These are phyloP conservation scores for Ganaspis brasiliensis DNA, from an alignment of 2,888 invertebrate species.

Conservation along the genomic window DNA sequence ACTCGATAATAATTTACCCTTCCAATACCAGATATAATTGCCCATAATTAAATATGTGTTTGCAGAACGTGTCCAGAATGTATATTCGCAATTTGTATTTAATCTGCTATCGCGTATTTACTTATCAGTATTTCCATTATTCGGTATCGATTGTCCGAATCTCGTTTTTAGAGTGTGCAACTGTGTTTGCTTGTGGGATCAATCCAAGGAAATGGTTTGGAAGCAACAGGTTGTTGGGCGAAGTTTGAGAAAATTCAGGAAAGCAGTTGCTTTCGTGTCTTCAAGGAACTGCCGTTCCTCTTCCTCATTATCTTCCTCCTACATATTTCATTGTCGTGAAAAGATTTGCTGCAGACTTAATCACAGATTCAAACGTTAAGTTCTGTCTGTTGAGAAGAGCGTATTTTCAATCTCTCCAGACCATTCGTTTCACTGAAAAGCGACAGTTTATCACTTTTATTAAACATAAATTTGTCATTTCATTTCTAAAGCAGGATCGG, in stretches of 20 bases:
- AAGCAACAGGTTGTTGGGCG: constrained; percentile 36
- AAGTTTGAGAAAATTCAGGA: constrained; percentile 37
- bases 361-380: not conserved
- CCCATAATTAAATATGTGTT: not conserved
- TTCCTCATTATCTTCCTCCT: not conserved
- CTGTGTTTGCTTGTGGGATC: constrained; percentile 20
- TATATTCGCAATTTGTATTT: constrained; percentile 1
- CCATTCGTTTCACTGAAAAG: not conserved
- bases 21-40: not conserved
- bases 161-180: not conserved
- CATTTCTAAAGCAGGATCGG: not conserved
- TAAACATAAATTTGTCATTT: constrained; percentile 16
- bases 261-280: constrained; percentile 14
- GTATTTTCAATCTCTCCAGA: not conserved
- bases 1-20: not conserved
- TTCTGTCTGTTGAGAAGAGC: not conserved
- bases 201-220: constrained; percentile 9
- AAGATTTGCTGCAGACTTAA: not conserved
- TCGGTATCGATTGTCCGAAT: constrained; percentile 8
- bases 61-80: not conserved
- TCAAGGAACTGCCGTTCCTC: not conserved
- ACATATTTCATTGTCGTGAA: constrained; percentile 10
- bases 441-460: constrained; percentile 1
- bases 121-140: constrained; percentile 7
- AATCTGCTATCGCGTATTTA: not conserved